These are phyloP conservation scores for Botia kubotai DNA, from an alignment of 2,797 vertebrate species.

Conservation along the genomic window DNA sequence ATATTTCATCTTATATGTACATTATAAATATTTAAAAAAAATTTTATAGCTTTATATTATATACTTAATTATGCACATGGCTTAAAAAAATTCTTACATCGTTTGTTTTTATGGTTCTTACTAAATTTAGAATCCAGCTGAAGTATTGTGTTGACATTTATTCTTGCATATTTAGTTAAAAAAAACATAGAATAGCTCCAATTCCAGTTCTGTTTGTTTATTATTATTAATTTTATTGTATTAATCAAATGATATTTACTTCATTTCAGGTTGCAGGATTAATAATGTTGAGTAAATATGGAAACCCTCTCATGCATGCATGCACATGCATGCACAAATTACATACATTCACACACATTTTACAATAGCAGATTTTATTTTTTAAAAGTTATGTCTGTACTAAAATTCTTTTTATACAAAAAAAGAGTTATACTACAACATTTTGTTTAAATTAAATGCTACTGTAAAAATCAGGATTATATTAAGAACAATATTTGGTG, in stretches of 20 bases:
- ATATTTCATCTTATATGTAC: too few species aligned
- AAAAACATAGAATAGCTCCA: neutral
- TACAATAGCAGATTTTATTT: neutral
- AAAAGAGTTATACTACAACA: neutral
- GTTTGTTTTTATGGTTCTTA: too few species aligned
- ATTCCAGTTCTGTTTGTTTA: neutral
- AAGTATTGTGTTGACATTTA: too few species aligned
- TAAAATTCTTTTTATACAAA: too few species aligned
- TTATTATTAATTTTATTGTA: conserved; percentile 1
- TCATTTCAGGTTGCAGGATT: neutral
- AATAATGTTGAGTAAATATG: neutral
- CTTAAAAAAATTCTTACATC: too few species aligned
- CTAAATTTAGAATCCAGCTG: too few species aligned
- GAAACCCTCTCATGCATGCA: neutral
- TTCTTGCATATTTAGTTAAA: too few species aligned
- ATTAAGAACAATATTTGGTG: neutral
- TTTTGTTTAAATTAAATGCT: neutral
- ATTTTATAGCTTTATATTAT: too few species aligned
- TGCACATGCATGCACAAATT: neutral
- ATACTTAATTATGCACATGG: too few species aligned
- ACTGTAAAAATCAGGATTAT: neutral
- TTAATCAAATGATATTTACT: neutral
- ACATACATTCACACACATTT: neutral
- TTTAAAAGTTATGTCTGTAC: too few species aligned
- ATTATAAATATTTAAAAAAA: too few species aligned